Evolutionary conservation across 2,888 invertebrate species (phyloP), one percentile per base, ranked within the genome.

Genomic region (Tridacna gigas): DNA sequence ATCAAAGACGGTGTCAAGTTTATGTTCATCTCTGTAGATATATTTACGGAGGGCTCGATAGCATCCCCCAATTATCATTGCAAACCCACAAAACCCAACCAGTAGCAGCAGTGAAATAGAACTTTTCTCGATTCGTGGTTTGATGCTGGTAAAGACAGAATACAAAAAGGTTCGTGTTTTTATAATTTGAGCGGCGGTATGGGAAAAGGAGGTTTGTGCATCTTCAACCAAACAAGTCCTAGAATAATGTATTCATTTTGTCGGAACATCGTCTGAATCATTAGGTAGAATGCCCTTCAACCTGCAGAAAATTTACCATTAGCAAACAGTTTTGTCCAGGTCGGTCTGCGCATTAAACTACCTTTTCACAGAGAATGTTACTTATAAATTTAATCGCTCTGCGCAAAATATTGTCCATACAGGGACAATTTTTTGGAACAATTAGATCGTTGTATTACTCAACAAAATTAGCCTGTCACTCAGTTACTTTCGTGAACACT

Each of bases 1-100:
- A 77, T 92, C 92, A 76, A 92, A 92, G 0, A 90, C 88, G 20
- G 91, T 90, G 83, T 92, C 92, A 12, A 92, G 86, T 74, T 86
- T 91, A 74, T 90, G 87, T 48, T 86, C 86, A 80, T 92, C 92
- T 18, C 85, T 82, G 81, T 89, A 92, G 20, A 92, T 86, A 76
- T 91, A 84, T 25, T 88, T 88, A 25, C 92, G 78, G 65, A 91
- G 83, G n/a, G 88, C 79, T 74, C 89, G 89, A 82, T 91, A 91
- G 11, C 88, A 67, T 5, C 89, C 71, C 9, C 91, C 92, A 26
- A 92, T 77, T 7, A 89, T 28, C 5, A 92, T 82, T 0, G 92
- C 91, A 74, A 92, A 88, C 3, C 91, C 91, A 26, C 90, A 90
- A 74, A 92, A 92, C 0, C 91, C 92, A 11, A 92, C 87, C 22